Conservation (phyloP, 2,888 invertebrate genomes). For the Plebejus argus region DNA sequence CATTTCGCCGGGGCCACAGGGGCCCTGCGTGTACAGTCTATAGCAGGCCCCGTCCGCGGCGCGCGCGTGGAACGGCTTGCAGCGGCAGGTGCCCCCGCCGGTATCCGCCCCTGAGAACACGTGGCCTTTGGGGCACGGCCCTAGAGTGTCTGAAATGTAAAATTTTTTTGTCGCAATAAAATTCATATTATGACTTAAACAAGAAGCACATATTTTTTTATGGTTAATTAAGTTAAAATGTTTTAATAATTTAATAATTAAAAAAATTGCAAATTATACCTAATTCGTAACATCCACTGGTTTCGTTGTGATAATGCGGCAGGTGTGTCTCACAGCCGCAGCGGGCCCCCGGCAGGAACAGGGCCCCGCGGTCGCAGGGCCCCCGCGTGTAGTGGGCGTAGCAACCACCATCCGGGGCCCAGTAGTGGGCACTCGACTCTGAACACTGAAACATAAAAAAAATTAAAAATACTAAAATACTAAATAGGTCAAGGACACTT, state of each 20-base stretch:
- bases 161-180: neutral
- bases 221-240: neutral
- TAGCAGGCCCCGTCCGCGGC: slow-evolving; percentile 85
- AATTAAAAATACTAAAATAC: neutral
- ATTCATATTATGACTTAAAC: too few relatives aligned
- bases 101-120: slow-evolving; percentile 81
- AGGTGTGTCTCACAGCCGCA: slow-evolving; percentile 87
- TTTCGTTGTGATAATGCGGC: slow-evolving; percentile 87
- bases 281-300: slow-evolving; percentile 87
- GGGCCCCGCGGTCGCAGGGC: slow-evolving; percentile 88
- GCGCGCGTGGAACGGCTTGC: slow-evolving; percentile 84
- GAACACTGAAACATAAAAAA: slow-evolving; percentile 76
- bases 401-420: slow-evolving; percentile 84
- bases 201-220: neutral
- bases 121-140: slow-evolving; percentile 89
- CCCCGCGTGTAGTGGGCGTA: slow-evolving; percentile 90
- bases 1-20: slow-evolving; percentile 86
- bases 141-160: slow-evolving; percentile 82
- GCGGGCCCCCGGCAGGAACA: slow-evolving; percentile 87
- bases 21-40: slow-evolving; percentile 89
- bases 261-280: slow-evolving; percentile 66
- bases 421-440: slow-evolving; percentile 80
- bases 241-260: too few relatives aligned
- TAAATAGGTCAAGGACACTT: neutral
- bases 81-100: slow-evolving; percentile 78